phyloP scores from a whole-genome alignment of 1,140 invertebrate genomes.

The Brachystomella parvula region DNA sequence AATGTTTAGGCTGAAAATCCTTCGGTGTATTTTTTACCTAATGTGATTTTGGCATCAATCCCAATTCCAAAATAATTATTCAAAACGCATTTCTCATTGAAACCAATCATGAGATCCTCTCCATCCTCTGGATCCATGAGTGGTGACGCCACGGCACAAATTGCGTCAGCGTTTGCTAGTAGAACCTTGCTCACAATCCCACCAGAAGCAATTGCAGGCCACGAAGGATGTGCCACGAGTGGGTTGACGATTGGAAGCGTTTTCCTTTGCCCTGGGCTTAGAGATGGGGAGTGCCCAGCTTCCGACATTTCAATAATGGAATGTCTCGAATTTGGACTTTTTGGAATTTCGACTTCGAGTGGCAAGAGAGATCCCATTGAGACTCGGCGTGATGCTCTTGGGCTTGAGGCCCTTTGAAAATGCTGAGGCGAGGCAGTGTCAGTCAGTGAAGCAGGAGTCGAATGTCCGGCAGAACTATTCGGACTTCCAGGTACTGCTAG shows the following conservation, averaged over 20 bases:
- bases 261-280: constrained; percentile 44
- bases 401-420: constrained; percentile 27
- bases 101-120: constrained; percentile 58
- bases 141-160: constrained; percentile 65
- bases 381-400: constrained; percentile 39
- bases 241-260: constrained; percentile 85
- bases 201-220: constrained; percentile 55
- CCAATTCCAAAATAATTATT: constrained; percentile 99
- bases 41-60: constrained; percentile 94
- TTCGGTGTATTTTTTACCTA: constrained; percentile 42
- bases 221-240: constrained; percentile 70
- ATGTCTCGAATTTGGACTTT: constrained; percentile 36
- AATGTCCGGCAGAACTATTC: constrained; percentile 21
- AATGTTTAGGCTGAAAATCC: neutral
- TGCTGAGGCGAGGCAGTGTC: constrained; percentile 24
- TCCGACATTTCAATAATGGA: constrained; percentile 11
- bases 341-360: constrained; percentile 38
- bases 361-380: constrained; percentile 40
- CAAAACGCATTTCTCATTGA: constrained; percentile 92
- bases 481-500: constrained; percentile 15
- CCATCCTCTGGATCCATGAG: constrained; percentile 33
- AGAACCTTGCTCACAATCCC: constrained; percentile 83
- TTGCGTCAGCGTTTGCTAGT: constrained; percentile 88
- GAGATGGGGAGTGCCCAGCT: constrained; percentile 35
- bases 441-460: neutral